These are phyloP conservation scores for Hyperopisus bebe DNA, from an alignment of 2,113 vertebrate species.

Conservation along the genomic window DNA sequence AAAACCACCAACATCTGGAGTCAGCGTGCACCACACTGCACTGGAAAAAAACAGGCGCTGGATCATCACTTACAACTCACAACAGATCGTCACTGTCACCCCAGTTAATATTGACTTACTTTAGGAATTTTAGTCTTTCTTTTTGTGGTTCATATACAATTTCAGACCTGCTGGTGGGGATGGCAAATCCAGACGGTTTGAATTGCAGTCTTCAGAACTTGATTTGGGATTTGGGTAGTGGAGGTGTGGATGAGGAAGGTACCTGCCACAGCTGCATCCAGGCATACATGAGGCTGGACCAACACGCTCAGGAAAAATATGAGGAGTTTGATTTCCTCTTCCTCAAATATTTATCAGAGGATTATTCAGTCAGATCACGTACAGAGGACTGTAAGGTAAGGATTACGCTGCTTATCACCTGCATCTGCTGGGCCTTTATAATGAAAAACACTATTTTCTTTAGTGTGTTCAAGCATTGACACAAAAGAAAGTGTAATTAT, in stretches of 20 bases:
- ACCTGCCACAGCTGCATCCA: conserved; percentile 70
- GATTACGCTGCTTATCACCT: not conserved
- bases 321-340: conserved; percentile 77
- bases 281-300: conserved; percentile 74
- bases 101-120: conserved; percentile 69
- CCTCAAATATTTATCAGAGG: conserved; percentile 73
- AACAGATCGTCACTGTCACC: conserved; percentile 58
- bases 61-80: conserved; percentile 38
- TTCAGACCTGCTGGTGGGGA: conserved; percentile 74
- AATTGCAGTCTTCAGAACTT: conserved; percentile 73
- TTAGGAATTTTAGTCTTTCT: conserved; percentile 73
- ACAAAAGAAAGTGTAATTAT: not conserved
- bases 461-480: not conserved
- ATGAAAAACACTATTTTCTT: not conserved
- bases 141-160: conserved; percentile 75
- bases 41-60: conserved; percentile 53
- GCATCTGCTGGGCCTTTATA: not conserved
- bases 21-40: conserved; percentile 59
- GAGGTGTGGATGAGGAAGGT: conserved; percentile 60
- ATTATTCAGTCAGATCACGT: conserved; percentile 75
- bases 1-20: conserved; percentile 52
- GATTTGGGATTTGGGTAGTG: conserved; percentile 63
- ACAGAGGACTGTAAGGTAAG: conserved; percentile 73
- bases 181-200: conserved; percentile 70
- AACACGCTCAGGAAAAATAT: conserved; percentile 87